A percentile compares a stretch with the other conserved stretches of the same genome.
phyloP scores from a whole-genome alignment of 2,888 invertebrate species.

The Scelioninae gen. 2 region DNA sequence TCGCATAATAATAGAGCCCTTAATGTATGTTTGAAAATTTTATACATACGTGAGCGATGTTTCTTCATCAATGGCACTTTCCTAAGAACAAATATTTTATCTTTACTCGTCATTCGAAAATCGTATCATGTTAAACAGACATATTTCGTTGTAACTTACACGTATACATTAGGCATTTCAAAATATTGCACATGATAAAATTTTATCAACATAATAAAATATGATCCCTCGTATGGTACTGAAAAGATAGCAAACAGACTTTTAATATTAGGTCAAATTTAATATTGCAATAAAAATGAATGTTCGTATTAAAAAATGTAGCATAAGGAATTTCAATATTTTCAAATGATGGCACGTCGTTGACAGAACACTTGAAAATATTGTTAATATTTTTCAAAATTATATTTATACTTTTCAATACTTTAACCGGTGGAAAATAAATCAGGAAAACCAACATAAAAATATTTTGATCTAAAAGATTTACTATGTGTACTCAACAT shows the following conservation, averaged over 20 bases:
- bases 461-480: no score
- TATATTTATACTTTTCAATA: no score
- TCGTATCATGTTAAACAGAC: background rate
- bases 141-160: background rate
- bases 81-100: conserved; percentile 23
- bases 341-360: no score
- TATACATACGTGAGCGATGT: conserved; percentile 23
- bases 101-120: no score
- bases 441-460: no score
- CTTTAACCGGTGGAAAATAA: no score
- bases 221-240: conserved; percentile 2
- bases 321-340: no score
- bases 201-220: conserved; percentile 16
- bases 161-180: conserved; percentile 1
- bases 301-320: no score
- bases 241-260: conserved; percentile 19
- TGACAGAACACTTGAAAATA: no score
- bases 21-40: conserved; percentile 48
- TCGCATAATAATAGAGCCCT: no score
- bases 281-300: conserved; percentile 13
- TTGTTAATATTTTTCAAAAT: no score
- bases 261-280: conserved; percentile 28
- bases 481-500: no score
- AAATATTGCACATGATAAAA: conserved; percentile 27
- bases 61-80: conserved; percentile 27